Base-by-base conservation (phyloP, 2,113 vertebrate genomes). In the Cettia cetti region DNA sequence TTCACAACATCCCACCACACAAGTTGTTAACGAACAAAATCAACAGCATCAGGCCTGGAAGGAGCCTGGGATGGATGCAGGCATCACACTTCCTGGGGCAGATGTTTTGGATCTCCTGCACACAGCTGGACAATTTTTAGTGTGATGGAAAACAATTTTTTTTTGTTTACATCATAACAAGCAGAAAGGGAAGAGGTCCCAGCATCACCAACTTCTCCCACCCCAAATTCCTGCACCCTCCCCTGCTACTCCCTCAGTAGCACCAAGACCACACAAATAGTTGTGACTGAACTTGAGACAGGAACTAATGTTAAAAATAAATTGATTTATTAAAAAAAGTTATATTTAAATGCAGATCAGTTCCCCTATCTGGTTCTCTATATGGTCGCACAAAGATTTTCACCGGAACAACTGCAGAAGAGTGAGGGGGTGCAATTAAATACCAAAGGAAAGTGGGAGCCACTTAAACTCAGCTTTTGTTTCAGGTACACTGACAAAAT, bases 221-320 rank as follows among this genome's bases (percentile, higher is more conserved):
- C 20, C 54, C 49, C 71, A 37, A n/a, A 71, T 56, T 85, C 82
- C 66, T 28, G 40, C 63, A 47, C 16, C 66, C 50, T 72, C 47
- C 79, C 30, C 56, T 89, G 47, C 82, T 82, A 20, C 47, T 59
- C 47, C 61, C 59, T 53, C 82, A 27, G 53, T 12, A 44, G 37
- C 24, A 81, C 40, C 47, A 69, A n/a, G 45, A 65, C 26, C 22
- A 50, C 11, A 9, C 0, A 1, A 5, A 23, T 0, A 54, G 63
- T 2, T 35, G 71, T 5, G 76, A 82, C 3, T 75, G 72, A 96
- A 86, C 78, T 39, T 19, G 39, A 95, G 74, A 94, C 87, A 86
- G 90, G 92, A 96, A 96, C 65, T 30, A 84, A 44, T 0, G 30
- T 89, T 95, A 95, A 95, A 96, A 95, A 95, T 96, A 96, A 92